These are phyloP conservation scores for Myoxocephalus aenaeus DNA, from an alignment of 2,797 vertebrate species.

Conservation along the genomic window DNA sequence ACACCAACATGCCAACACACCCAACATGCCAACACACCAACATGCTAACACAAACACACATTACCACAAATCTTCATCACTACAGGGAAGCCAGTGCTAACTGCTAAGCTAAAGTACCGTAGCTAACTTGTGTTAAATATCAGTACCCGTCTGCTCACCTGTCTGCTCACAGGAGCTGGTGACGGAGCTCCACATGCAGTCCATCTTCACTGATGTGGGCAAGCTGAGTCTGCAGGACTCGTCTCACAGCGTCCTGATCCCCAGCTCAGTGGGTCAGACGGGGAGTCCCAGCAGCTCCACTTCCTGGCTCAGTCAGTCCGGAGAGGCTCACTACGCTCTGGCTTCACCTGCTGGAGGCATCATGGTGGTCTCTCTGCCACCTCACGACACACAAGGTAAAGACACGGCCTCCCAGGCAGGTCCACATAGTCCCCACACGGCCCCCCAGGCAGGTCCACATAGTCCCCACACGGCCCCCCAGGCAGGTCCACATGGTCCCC, in stretches of 20 bases:
- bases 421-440: background rate
- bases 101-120: too few relatives aligned
- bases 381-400: slow-evolving; percentile 86
- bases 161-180: slow-evolving; percentile 86
- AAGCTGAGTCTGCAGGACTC: slow-evolving; percentile 90
- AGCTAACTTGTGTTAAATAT: background rate
- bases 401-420: background rate
- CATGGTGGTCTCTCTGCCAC: slow-evolving; percentile 89
- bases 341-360: slow-evolving; percentile 89
- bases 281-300: slow-evolving; percentile 77
- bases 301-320: slow-evolving; percentile 89
- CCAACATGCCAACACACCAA: too few relatives aligned
- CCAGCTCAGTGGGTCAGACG: slow-evolving; percentile 80
- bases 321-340: slow-evolving; percentile 91
- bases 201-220: slow-evolving; percentile 91
- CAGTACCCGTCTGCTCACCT: background rate
- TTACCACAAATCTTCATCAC: too few relatives aligned
- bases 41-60: too few relatives aligned
- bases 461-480: rapidly evolving
- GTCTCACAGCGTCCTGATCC: slow-evolving; percentile 85
- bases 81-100: too few relatives aligned
- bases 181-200: slow-evolving; percentile 93
- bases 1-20: too few relatives aligned
- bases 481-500: background rate
- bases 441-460: background rate